Percentiles rank a stretch among this genome's conserved stretches.
These are phyloP conservation scores for Eciton burchellii DNA, from an alignment of 1,140 invertebrate species.

Conservation along the genomic window DNA sequence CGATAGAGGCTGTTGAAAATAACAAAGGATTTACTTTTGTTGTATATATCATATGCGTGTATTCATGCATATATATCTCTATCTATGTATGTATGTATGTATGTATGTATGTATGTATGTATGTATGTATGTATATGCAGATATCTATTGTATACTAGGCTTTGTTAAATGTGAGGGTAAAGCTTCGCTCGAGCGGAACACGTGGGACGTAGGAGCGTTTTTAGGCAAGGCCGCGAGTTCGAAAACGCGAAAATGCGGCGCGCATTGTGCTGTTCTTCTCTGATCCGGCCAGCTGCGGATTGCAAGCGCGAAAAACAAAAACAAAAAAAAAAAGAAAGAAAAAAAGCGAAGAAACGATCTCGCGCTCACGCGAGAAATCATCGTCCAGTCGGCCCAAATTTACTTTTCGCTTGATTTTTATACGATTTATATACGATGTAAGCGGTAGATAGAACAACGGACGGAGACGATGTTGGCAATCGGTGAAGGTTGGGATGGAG, in stretches of 20 bases:
- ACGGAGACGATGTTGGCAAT: slow-evolving; percentile 39
- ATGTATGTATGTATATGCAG: too few relatives aligned
- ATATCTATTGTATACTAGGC: slow-evolving; percentile 60
- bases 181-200: slow-evolving; percentile 58
- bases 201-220: slow-evolving; percentile 47
- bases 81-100: too few relatives aligned
- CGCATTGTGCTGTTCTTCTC: slow-evolving; percentile 61
- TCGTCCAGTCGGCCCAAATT: slow-evolving; percentile 67
- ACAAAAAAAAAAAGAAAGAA: too few relatives aligned
- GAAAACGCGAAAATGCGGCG: slow-evolving; percentile 28
- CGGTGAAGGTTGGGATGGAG: slow-evolving; percentile 50
- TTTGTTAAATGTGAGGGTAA: slow-evolving; percentile 55
- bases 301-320: neutral
- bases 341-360: slow-evolving; percentile 49
- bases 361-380: slow-evolving; percentile 58
- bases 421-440: slow-evolving; percentile 76
- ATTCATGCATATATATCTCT: slow-evolving; percentile 31
- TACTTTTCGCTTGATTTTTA: slow-evolving; percentile 79
- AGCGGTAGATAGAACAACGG: slow-evolving; percentile 56
- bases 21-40: slow-evolving; percentile 69
- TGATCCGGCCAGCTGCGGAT: slow-evolving; percentile 12
- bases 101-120: too few relatives aligned
- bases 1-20: slow-evolving; percentile 75
- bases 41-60: slow-evolving; percentile 57
- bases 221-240: slow-evolving; percentile 6